Conservation (phyloP, 2,113 vertebrate genomes). For the Tyrannus savana region DNA sequence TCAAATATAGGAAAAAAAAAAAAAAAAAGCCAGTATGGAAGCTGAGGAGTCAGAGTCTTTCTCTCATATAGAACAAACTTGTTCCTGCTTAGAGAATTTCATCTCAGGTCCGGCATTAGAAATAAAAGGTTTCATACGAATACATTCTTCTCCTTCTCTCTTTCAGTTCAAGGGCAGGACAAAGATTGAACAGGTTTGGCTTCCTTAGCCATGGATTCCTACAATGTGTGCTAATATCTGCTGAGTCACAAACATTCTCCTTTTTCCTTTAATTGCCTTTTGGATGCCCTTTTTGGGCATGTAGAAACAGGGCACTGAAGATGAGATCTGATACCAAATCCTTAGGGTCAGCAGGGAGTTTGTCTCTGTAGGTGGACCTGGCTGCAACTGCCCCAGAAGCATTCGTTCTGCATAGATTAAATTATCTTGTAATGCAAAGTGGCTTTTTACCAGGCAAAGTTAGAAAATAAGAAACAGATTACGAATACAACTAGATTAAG, state of each 20-base stretch:
- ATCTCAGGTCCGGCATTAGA: background rate
- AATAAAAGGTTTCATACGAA: background rate
- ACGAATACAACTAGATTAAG: background rate
- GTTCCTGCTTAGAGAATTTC: background rate
- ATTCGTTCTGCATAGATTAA: background rate
- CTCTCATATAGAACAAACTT: background rate
- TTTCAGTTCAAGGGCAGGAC: background rate
- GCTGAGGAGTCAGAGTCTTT: background rate
- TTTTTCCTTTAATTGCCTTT: background rate
- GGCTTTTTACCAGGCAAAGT: background rate
- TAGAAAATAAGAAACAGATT: background rate
- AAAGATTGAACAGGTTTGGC: fast-evolving
- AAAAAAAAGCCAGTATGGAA: background rate
- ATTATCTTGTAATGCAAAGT: background rate
- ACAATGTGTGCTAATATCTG: background rate
- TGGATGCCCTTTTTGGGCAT: background rate
- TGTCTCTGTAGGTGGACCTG: background rate
- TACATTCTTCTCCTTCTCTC: background rate
- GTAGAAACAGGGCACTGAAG: background rate
- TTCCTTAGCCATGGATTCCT: background rate
- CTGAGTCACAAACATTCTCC: background rate
- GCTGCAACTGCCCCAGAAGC: background rate
- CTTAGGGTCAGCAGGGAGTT: background rate
- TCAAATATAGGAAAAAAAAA: background rate
- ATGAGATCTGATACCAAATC: background rate